Evolutionary conservation across 2,797 vertebrate species (phyloP), one percentile per base, ranked within the genome.

Genomic region (Lophius americanus): DNA sequence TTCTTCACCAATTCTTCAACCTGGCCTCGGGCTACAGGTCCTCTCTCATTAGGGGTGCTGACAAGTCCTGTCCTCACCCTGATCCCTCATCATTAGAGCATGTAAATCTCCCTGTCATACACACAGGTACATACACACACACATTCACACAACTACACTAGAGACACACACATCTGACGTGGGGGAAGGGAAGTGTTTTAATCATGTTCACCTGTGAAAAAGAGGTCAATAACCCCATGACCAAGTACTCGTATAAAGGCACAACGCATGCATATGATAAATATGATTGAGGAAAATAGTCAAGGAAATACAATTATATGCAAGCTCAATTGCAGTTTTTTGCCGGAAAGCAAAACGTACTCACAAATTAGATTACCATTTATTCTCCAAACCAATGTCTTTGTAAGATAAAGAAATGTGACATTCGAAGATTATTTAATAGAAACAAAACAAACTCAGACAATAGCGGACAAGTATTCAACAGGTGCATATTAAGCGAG

Each of bases 61-160:
- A 94, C 94, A 92, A 91, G 85, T 76, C 73, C 91, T 86, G 87
- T 92, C 88, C 81, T 90, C 85, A 59, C 73, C 83, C 78, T 89
- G 88, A 92, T 93, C 90, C 92, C 91, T 93, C 92, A 93, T 93
- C 92, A 94, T 94, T 94, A 94, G 83, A 91, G 89, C 92, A 93
- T 94, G 92, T 92, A 94, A 93, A 93, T 93, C 85, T 90, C 85
- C 83, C 89, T 87, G 83, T 88, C 91, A 92, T 88, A 85, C 81
- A 79, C 68, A 76, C 81, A 84, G 78, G 62, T 76, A 81, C 75
- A 65, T 52, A 62, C 56, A 7, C 60, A 60, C 32, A 76, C 62
- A 55, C 53, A 11, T 5, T 23, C 53, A 42, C n/a, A 32, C 53
- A 55, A 38, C 73, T 67, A 75, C 44, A 70, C 73, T 73, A 37